Evolutionary conservation across 64 coral and sea anemone genomes (phyloP).

Genomic region (Catalaphyllia jardinei): DNA sequence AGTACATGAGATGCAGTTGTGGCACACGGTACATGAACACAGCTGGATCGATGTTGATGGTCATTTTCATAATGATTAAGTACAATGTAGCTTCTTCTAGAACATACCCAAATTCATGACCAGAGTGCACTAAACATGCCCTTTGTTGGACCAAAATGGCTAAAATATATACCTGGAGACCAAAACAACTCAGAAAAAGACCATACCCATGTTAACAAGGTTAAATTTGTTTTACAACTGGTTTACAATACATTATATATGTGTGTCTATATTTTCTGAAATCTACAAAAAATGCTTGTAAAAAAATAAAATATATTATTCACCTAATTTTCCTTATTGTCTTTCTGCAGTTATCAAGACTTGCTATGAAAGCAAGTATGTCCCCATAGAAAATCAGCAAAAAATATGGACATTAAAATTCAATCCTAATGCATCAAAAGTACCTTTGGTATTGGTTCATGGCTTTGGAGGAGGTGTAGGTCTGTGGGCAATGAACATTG

Average conservation of each 20-base stretch:
- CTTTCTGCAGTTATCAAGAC: slow-evolving; percentile 77
- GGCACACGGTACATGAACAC: no score
- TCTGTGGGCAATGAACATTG: slow-evolving; percentile 86
- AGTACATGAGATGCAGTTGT: no score
- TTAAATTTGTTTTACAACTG: no score
- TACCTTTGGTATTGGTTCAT: slow-evolving; percentile 89
- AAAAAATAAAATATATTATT: not conserved
- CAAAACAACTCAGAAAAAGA: no score
- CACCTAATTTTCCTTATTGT: not conserved
- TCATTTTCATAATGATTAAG: no score
- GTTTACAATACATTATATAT: no score
- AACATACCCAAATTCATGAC: no score
- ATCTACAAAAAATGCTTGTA: not conserved
- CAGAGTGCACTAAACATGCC: no score
- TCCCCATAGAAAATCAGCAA: slow-evolving; percentile 57
- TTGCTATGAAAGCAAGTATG: slow-evolving; percentile 78
- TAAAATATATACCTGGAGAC: not conserved
- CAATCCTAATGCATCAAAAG: slow-evolving; percentile 63
- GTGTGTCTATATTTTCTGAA: not conserved
- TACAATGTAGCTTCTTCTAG: no score
- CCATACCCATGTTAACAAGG: no score
- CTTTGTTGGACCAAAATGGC: not conserved
- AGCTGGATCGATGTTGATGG: no score
- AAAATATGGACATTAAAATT: slow-evolving; percentile 89
- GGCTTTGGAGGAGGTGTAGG: slow-evolving; percentile 94